A percentile compares a stretch with the other conserved stretches of the same genome.
phyloP scores from a whole-genome alignment of 2,888 invertebrate species.

The Sesia apiformis region DNA sequence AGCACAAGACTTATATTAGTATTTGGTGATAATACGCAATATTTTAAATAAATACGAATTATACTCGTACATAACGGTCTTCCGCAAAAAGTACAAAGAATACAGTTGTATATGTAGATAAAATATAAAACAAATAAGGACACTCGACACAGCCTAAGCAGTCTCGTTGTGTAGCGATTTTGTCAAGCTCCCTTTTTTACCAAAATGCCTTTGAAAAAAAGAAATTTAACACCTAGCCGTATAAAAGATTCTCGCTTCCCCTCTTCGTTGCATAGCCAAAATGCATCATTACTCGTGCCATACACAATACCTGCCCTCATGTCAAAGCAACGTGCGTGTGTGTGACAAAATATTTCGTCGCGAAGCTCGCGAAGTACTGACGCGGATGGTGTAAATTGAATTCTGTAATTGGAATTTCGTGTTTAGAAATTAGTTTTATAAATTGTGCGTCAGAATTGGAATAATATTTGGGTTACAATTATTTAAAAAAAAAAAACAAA shows the following conservation, averaged over 20 bases:
- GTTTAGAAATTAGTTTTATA: no score
- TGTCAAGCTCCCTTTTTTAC: not conserved
- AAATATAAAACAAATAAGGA: not conserved
- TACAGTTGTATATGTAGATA: not conserved
- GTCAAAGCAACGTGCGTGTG: conserved; percentile 10
- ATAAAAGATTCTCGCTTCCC: conserved; percentile 18
- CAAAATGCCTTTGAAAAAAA: not conserved
- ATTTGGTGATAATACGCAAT: no score
- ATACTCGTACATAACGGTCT: no score
- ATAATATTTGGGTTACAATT: no score
- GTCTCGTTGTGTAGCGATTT: not conserved
- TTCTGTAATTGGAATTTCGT: no score
- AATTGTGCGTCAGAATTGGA: no score
- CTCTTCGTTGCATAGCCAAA: conserved; percentile 32
- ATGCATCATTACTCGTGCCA: conserved; percentile 38
- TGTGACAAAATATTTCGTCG: conserved; percentile 16
- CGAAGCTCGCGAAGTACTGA: not conserved
- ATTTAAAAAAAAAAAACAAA: no score
- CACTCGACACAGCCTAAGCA: not conserved
- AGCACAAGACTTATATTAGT: no score
- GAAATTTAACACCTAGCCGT: not conserved
- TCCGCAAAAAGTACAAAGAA: not conserved
- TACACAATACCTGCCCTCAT: conserved; percentile 1
- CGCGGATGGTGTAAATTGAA: not conserved
- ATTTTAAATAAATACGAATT: no score